Base-by-base conservation (phyloP, 2,797 vertebrate species). In the Chaetophractus vellerosus region DNA sequence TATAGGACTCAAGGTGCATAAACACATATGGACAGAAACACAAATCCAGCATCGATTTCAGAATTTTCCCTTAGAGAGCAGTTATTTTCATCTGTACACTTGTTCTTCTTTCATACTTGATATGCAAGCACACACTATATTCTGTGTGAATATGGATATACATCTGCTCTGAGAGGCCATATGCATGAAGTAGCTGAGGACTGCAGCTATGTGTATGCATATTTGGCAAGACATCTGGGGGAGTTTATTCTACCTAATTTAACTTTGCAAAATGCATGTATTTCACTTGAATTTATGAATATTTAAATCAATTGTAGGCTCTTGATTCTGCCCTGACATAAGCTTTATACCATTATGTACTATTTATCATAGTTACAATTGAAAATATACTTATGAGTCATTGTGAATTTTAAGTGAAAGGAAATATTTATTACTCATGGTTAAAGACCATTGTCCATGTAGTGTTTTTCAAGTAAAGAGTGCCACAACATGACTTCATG, bases 1-100 rank as follows among this genome's bases (percentile, higher is more conserved):
- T 55, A 74, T 48, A 36, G 21, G 5, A 93, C 92, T 93, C 94
- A 96, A 97, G 95, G 95, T 97, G 61, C 50, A 85, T 91, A 96
- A 97, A 97, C 90, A 94, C 95, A 96, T 96, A 96, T 92, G 96
- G 93, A 19, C 57, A 92, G 85, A 96, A 96, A 76, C 86, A 85
- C 93, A 95, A 80, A 96, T 96, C 72, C 92, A 95, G 81, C 48
- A 91, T 61, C 71, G 18, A 41, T 83, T 83, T 88, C 88, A 92
- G 90, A 84, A 50, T 81, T 96, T 93, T 91, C 92, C 85, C 74
- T 33, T 66, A 38, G 93, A 96, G 82, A 94, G 81, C n/a, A 89
- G 94, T 86, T 97, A 95, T 95, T 96, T 96, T 97, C 90, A 84
- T 94, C 90, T 79, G 64, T 9, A 87, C n/a, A 16, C 57, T 90